Evolutionary conservation across 2,888 invertebrate species (phyloP).

Genomic region (Heteropelma amictum): DNA sequence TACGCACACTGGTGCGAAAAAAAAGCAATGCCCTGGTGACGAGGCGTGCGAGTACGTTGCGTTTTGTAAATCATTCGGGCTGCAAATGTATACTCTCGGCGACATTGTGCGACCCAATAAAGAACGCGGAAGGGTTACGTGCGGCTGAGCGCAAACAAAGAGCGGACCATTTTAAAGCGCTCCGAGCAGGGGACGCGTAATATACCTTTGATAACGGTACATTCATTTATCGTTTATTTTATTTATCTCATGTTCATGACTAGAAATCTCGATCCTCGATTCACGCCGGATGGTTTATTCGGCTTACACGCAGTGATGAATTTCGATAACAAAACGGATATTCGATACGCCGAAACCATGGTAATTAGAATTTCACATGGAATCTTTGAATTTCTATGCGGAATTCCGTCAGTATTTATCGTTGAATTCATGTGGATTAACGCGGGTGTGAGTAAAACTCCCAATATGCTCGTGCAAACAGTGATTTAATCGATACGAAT

Average conservation of each 20-base stretch:
- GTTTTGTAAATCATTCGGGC: slow-evolving; percentile 30
- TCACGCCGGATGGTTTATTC: neutral
- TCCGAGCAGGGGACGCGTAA: slow-evolving; percentile 3
- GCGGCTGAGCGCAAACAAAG: slow-evolving; percentile 24
- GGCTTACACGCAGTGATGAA: neutral
- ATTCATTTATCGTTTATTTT: neutral
- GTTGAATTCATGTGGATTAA: too few species aligned
- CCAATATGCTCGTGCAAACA: too few species aligned
- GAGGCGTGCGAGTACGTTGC: slow-evolving; percentile 33
- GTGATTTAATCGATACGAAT: too few species aligned
- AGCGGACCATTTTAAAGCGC: slow-evolving; percentile 35
- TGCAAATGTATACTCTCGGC: slow-evolving; percentile 46
- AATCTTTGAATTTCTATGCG: neutral
- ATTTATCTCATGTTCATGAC: neutral
- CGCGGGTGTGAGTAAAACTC: neutral
- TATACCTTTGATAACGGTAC: neutral
- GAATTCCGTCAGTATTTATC: too few species aligned
- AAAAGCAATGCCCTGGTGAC: neutral
- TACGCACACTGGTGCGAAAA: slow-evolving; percentile 6
- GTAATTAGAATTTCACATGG: neutral
- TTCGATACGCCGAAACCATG: neutral
- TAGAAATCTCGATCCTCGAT: slow-evolving; percentile 2
- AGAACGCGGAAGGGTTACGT: slow-evolving; percentile 45
- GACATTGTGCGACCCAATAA: slow-evolving; percentile 40
- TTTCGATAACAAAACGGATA: neutral